A percentile compares a stretch with the other conserved stretches of the same genome.
These are phyloP conservation scores for Entomobrya proxima DNA, from an alignment of 2,888 invertebrate genomes.

Conservation along the genomic window DNA sequence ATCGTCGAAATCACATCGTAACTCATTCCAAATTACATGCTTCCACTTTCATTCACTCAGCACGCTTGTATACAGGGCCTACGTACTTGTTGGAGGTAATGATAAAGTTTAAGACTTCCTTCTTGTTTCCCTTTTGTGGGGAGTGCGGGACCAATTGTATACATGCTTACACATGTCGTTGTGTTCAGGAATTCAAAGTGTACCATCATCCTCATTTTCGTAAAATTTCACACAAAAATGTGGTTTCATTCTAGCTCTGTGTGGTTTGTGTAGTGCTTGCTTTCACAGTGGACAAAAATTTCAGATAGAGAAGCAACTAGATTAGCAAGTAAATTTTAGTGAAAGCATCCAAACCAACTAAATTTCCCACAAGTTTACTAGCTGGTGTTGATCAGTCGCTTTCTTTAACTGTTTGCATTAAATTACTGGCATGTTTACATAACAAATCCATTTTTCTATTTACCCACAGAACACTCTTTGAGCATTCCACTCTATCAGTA, in stretches of 20 bases:
- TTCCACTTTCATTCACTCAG: slow-evolving; percentile 18
- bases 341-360: background rate
- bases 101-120: slow-evolving; percentile 28
- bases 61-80: background rate
- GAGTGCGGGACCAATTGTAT: background rate
- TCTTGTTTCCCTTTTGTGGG: background rate
- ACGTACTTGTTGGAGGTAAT: background rate
- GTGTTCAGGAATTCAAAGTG: background rate
- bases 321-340: background rate
- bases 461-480: background rate
- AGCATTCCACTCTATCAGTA: background rate
- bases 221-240: background rate
- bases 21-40: slow-evolving; percentile 48
- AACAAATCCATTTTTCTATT: background rate
- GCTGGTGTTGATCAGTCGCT: background rate
- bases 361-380: background rate
- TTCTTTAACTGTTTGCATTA: slow-evolving; percentile 3
- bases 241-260: background rate
- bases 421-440: slow-evolving; percentile 25
- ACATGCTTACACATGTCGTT: background rate
- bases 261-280: too few species aligned
- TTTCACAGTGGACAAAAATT: background rate
- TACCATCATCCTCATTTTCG: background rate
- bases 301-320: background rate
- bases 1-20: slow-evolving; percentile 50